Base-by-base conservation (phyloP, 2,113 vertebrate species). In the Oreochromis aureus region DNA sequence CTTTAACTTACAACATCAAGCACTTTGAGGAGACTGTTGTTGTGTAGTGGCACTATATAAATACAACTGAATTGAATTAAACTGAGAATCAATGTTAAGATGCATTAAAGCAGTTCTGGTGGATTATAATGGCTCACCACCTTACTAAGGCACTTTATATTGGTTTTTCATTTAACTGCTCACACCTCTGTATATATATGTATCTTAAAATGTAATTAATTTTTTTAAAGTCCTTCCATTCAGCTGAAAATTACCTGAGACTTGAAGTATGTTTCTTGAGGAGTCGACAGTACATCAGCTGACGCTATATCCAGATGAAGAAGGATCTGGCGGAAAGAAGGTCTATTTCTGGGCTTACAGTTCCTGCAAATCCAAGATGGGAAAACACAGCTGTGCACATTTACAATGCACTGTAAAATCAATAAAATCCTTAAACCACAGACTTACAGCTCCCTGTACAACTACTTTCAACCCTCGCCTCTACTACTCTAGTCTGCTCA, bases 181-280 rank as follows among this genome's bases (percentile, higher is more conserved):
- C 2, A 27, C 41, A 73, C 41, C 41, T 3, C 27, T 53, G 27
- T 78, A 12, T 46, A 71, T 44, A 10, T 51, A 6, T 51, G 46
- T 78, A 32, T 51, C 6, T 32, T 51, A 10, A 51, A 48, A 78
- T 0, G 71, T 51, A n/a, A 5, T 32, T 19, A 41, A 9, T 6
- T 7, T 76, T 36, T 19, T 48, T 30, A 12, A 76, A 51, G 44
- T 51, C 44, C 27, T 78, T 32, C 16, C 73, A 78, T n/a, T 78
- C 10, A 78, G 16, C 24, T 13, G 18, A 59, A 34, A 44, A 80
- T 2, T 93, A 97, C 97, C 98, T 99, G 98, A 89, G 98, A 99
- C 93, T 98, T 98, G 94, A 99, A 99, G 94, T 99, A 99, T 2
- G 98, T 99, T 94, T 99, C 98, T 87, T 99, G 98, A 0, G 98